phyloP scores from a whole-genome alignment of 2,888 invertebrate genomes.

The Ptilodon capucinus region DNA sequence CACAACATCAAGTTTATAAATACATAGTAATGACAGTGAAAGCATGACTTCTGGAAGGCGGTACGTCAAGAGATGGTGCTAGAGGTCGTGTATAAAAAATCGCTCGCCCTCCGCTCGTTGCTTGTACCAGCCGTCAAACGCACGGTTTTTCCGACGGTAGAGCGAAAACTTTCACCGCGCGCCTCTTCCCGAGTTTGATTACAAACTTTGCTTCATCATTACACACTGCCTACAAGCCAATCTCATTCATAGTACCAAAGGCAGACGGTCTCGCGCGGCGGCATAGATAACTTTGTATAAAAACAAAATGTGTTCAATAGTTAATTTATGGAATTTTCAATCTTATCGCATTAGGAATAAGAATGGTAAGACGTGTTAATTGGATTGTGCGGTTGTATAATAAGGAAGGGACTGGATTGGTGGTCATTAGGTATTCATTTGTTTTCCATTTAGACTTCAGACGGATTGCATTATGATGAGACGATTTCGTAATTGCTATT shows the following conservation, averaged over 20 bases:
- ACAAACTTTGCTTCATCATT: conserved; percentile 14
- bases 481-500: background rate
- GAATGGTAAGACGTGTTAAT: background rate
- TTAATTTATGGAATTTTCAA: conserved; percentile 9
- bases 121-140: conserved; percentile 31
- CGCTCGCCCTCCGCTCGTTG: conserved; percentile 3
- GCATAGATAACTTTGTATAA: conserved; percentile 5
- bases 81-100: background rate
- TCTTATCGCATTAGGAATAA: conserved; percentile 5
- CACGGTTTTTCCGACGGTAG: conserved; percentile 48
- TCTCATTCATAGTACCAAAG: conserved; percentile 5
- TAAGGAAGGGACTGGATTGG: background rate
- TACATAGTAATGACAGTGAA: no score
- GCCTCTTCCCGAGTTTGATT: conserved; percentile 43
- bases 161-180: conserved; percentile 47
- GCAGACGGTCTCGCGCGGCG: conserved; percentile 1
- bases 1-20: no score
- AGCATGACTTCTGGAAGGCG: no score
- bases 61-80: no score
- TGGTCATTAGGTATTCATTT: background rate
- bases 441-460: background rate
- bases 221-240: conserved; percentile 8
- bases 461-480: background rate
- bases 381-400: background rate
- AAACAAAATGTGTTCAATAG: conserved; percentile 8